A percentile compares a stretch with the other conserved stretches of the same genome.
Conservation (phyloP, 2,113 vertebrate species). For the Myotis yumanensis region DNA sequence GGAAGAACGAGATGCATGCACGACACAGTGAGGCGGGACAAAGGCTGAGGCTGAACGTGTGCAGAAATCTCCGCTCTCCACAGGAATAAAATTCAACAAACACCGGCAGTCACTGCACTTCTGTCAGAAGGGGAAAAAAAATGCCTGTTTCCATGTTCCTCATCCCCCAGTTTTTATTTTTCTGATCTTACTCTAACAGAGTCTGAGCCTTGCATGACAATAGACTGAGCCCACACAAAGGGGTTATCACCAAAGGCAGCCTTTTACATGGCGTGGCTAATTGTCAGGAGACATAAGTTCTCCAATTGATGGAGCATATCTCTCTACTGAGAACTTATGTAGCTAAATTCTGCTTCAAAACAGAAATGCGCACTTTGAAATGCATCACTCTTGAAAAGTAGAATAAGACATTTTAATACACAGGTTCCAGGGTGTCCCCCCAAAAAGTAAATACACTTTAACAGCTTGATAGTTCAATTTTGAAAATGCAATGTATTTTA, state of each 20-base stretch:
- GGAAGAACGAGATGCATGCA: not conserved
- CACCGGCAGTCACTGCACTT: not conserved
- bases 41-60: not conserved
- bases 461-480: too few species aligned
- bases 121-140: not conserved
- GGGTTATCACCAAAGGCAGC: not conserved
- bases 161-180: not conserved
- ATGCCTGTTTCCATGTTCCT: not conserved
- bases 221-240: not conserved
- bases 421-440: too few species aligned
- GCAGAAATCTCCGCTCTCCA: not conserved
- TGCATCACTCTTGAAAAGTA: not conserved
- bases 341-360: constrained; percentile 8
- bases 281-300: not conserved
- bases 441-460: too few species aligned
- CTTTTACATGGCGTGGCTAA: not conserved
- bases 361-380: not conserved
- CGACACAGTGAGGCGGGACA: not conserved
- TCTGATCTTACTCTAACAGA: not conserved
- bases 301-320: not conserved
- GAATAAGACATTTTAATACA: not conserved
- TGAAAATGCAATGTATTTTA: too few species aligned
- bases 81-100: not conserved
- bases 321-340: not conserved
- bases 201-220: not conserved